Conservation (phyloP, 2,113 vertebrate genomes). For the Telmatochromis bifrenatus region DNA sequence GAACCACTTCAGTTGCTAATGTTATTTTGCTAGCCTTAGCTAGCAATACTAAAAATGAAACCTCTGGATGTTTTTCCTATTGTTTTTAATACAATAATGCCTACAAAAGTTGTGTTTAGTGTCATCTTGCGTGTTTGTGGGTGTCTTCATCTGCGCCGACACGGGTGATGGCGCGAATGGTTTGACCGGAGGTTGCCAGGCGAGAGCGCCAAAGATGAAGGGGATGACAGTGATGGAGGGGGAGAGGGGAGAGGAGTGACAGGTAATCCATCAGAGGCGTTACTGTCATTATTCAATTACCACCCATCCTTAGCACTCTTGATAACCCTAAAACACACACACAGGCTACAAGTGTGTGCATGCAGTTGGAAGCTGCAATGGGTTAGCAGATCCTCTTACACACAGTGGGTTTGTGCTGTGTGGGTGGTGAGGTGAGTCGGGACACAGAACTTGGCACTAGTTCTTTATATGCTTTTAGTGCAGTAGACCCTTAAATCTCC, state of each 20-base stretch:
- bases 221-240: conserved; percentile 65
- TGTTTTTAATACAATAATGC: background rate
- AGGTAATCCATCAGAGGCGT: conserved; percentile 67
- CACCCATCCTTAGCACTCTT: conserved; percentile 64
- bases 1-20: background rate
- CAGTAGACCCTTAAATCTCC: conserved; percentile 58
- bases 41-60: background rate
- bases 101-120: background rate
- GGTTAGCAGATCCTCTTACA: conserved; percentile 23
- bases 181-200: conserved; percentile 43
- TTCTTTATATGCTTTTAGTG: conserved; percentile 58
- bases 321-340: conserved; percentile 38
- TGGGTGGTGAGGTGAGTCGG: conserved; percentile 38
- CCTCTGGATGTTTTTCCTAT: background rate
- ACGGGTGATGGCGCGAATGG: background rate
- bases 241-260: conserved; percentile 48
- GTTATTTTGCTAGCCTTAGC: background rate
- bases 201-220: conserved; percentile 4
- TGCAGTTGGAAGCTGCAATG: background rate
- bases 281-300: conserved; percentile 74
- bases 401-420: conserved; percentile 23
- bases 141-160: conserved; percentile 22
- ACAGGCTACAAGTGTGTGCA: background rate
- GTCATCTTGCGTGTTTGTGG: background rate
- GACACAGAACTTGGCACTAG: conserved; percentile 27